Conservation (phyloP, 1,140 invertebrate species). For the Drosophila triauraria region DNA sequence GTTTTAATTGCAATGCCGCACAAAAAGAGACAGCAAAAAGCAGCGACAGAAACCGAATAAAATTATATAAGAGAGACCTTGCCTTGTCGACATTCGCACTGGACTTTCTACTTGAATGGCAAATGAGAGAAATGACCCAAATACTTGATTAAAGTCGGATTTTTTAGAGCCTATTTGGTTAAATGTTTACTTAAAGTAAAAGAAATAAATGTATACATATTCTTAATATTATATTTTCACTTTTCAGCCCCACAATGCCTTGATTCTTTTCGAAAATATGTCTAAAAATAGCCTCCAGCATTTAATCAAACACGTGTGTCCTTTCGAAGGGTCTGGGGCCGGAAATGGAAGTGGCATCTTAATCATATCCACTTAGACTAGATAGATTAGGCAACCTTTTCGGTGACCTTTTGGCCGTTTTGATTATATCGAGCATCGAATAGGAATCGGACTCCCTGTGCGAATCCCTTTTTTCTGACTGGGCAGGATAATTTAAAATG, state of each 20-base stretch:
- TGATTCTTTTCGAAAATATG: not conserved
- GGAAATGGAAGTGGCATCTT: constrained; percentile 31
- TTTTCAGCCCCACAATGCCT: not conserved
- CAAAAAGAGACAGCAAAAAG: not conserved
- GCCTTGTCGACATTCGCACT: constrained; percentile 21
- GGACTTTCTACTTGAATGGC: constrained; percentile 38
- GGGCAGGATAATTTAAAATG: constrained; percentile 73
- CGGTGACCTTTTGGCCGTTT: constrained; percentile 56
- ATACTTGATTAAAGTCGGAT: not conserved
- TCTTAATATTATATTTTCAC: no score
- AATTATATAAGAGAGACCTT: constrained; percentile 44
- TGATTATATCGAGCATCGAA: constrained; percentile 51
- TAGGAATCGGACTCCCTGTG: constrained; percentile 21
- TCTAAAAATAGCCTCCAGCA: not conserved
- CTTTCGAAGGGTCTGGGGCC: not conserved
- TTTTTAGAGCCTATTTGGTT: not conserved
- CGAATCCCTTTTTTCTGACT: constrained; percentile 20
- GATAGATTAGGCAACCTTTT: constrained; percentile 47
- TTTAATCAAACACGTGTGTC: constrained; percentile 12
- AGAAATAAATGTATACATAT: no score
- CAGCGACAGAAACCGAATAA: constrained; percentile 13
- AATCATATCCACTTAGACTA: constrained; percentile 46
- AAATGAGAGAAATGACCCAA: constrained; percentile 30
- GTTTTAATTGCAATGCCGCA: constrained; percentile 56
- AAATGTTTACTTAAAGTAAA: no score